These are phyloP conservation scores for Ceyx melanurus DNA, from an alignment of 2,113 vertebrate species.

Conservation along the genomic window DNA sequence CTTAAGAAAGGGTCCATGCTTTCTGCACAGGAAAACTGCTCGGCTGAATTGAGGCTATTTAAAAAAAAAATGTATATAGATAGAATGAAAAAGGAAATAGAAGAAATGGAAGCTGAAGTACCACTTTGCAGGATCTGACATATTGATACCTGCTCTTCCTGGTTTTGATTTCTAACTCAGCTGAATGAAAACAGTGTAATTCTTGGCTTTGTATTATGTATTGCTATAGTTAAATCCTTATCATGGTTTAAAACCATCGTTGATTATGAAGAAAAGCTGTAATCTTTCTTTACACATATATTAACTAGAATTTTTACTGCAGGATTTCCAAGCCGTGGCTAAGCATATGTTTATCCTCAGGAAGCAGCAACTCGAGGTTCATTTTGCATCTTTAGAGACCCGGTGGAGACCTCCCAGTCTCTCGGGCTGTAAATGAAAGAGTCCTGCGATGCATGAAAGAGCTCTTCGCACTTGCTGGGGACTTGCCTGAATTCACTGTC, in stretches of 20 bases:
- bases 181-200: neutral
- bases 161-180: neutral
- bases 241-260: accelerated
- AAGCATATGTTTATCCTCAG: neutral
- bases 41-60: neutral
- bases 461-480: neutral
- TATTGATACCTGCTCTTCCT: neutral
- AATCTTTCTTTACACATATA: neutral
- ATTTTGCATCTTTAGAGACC: neutral
- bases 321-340: neutral
- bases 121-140: neutral
- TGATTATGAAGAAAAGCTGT: neutral
- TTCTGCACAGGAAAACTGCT: neutral
- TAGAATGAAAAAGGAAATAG: neutral
- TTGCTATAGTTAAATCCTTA: accelerated
- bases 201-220: neutral
- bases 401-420: neutral
- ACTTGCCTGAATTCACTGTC: neutral
- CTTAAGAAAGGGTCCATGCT: neutral
- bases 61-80: accelerated
- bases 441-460: neutral
- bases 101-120: neutral
- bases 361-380: neutral
- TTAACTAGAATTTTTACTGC: neutral
- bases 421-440: too few species aligned